These are phyloP conservation scores for Netelia virgata DNA, from an alignment of 2,888 invertebrate genomes.

Conservation along the genomic window DNA sequence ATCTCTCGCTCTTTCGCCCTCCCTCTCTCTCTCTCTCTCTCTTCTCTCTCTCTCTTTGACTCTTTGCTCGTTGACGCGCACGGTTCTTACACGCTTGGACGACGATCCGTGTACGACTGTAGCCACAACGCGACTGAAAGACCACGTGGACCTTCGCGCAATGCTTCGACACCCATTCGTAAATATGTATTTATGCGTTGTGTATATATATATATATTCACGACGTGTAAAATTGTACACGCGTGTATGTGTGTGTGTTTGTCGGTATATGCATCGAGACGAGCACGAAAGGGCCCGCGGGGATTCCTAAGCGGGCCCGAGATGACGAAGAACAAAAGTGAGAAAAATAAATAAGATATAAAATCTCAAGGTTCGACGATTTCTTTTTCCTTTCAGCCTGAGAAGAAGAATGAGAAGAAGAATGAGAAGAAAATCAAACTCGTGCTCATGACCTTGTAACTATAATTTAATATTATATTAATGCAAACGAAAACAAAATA, in stretches of 20 bases:
- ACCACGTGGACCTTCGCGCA: constrained; percentile 79
- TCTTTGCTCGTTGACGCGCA: constrained; percentile 29
- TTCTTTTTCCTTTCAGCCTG: not conserved
- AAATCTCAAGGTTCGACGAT: not conserved
- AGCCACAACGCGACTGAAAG: constrained; percentile 74
- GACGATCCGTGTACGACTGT: constrained; percentile 78
- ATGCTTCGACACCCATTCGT: constrained; percentile 71
- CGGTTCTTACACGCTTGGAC: constrained; percentile 69
- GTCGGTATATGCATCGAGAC: not conserved
- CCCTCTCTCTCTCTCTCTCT: not conserved
- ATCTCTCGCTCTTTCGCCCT: not conserved
- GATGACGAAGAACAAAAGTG: not conserved
- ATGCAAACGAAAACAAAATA: too few species aligned
- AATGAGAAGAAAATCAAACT: too few species aligned
- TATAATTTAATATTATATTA: too few species aligned
- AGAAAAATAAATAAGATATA: not conserved
- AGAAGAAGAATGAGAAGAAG: too few species aligned
- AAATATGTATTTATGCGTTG: constrained; percentile 72
- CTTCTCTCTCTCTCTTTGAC: not conserved
- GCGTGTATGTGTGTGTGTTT: not conserved
- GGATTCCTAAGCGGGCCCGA: not conserved
- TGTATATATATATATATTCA: constrained; percentile 20
- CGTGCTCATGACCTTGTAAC: too few species aligned
- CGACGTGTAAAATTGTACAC: not conserved
- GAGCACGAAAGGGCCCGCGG: not conserved